Base-by-base conservation (phyloP, 2,888 invertebrate genomes). In the Heterodera filipjevi region DNA sequence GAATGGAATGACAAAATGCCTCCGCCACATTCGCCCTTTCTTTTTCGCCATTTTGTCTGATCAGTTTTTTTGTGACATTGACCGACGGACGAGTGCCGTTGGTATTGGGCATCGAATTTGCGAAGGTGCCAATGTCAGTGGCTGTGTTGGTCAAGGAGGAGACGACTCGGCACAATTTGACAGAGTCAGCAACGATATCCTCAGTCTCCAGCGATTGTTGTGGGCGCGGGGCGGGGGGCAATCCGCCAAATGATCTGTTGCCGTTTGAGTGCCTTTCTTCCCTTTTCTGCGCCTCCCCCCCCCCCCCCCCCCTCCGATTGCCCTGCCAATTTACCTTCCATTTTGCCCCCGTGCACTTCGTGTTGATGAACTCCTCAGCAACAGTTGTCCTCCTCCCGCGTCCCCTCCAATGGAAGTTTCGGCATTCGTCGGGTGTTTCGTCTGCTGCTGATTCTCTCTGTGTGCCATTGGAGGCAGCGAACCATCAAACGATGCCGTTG, bases 281-380 rank as follows among this genome's bases (percentile, higher is more conserved):
- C n/a, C n/a, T n/a, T 27, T 5, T 27, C 1, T 27, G n/a, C 27
- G 8, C 30, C 46, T 49, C 22, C 10, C 33, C 16, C 3, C 19
- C 19, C 49, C 49, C 39, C 12, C n/a, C 19, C 27, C 39, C 72
- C 32, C 5, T 32, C 39, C 27, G 14, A 30, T 53, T 72, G 35
- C 8, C 33, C 35, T 39, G 32, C 44, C 59, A 6, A 44, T 19
- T 35, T 59, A 39, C 64, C 66, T 75, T 64, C 35, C 33, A 22
- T 75, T 32, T 27, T 27, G 32, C 39, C 46, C n/a, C 14, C 49
- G 44, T 27, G 75, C 46, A 75, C 66, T 75, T n/a, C 59, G 66
- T 16, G 64, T 75, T 12, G 75, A 75, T 39, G 30, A 75, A 64
- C 75, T 75, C 33, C 75, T 39, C 12, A 49, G 32, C 46, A 75